These are phyloP conservation scores for Epizoanthus stellaris DNA, from an alignment of 92 coral and sea anemone genomes.

Conservation along the genomic window DNA sequence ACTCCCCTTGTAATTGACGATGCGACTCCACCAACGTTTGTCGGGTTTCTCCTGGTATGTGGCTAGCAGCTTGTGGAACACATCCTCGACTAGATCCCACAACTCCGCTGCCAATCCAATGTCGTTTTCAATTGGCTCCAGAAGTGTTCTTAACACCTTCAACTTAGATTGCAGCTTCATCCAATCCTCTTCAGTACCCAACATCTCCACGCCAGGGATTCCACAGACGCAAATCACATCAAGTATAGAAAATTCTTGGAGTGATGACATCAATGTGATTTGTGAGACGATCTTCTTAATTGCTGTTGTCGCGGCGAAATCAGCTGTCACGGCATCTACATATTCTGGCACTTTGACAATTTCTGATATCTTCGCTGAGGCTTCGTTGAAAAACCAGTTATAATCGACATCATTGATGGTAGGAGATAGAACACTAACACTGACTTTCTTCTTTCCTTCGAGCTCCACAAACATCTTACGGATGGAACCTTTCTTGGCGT, in stretches of 20 bases:
- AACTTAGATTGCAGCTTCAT: background rate
- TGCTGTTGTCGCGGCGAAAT: constrained; percentile 64
- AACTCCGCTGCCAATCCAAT: too few species aligned
- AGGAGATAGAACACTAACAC: constrained; percentile 41
- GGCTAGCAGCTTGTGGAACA: too few species aligned
- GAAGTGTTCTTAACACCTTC: constrained; percentile 22
- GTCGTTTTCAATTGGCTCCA: constrained; percentile 53
- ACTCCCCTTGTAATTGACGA: constrained; percentile 22
- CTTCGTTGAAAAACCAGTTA: constrained; percentile 62
- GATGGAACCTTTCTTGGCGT: constrained; percentile 63
- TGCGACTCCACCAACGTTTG: constrained; percentile 60
- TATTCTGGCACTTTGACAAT: constrained; percentile 54
- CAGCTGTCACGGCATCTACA: constrained; percentile 56
- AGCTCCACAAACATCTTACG: background rate
- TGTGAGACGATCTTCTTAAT: constrained; percentile 63
- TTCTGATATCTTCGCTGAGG: constrained; percentile 51
- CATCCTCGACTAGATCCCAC: too few species aligned
- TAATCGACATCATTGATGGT: constrained; percentile 68
- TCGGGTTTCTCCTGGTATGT: background rate
- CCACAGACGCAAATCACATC: too few species aligned
- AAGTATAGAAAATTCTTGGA: constrained; percentile 57
- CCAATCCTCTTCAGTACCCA: constrained; percentile 70
- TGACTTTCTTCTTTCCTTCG: constrained; percentile 62
- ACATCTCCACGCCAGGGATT: background rate
- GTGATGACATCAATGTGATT: constrained; percentile 18